A percentile compares a stretch with the other conserved stretches of the same genome.
These are phyloP conservation scores for Dilophus febrilis DNA, from an alignment of 2,888 invertebrate species.

Conservation along the genomic window DNA sequence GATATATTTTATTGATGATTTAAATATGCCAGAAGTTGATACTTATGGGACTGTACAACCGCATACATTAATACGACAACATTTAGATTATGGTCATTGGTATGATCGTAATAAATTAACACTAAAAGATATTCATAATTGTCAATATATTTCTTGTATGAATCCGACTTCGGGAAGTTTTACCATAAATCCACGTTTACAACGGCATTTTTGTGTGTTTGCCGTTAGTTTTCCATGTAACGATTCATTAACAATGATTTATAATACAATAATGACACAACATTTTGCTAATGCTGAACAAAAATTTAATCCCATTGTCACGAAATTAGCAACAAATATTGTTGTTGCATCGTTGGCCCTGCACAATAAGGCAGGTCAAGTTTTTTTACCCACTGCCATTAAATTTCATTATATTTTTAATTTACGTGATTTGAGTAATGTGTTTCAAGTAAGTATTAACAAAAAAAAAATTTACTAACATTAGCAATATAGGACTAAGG, in stretches of 20 bases:
- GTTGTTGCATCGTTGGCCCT: conserved; percentile 68
- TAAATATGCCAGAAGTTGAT: conserved; percentile 93
- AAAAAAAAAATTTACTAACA: conserved; percentile 3
- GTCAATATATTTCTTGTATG: conserved; percentile 95
- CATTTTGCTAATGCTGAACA: conserved; percentile 69
- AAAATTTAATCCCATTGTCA: conserved; percentile 53
- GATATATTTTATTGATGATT: conserved; percentile 90
- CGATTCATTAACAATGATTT: conserved; percentile 77
- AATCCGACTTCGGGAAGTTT: conserved; percentile 96
- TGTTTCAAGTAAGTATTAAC: conserved; percentile 56
- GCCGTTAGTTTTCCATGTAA: conserved; percentile 62
- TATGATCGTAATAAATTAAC: conserved; percentile 73
- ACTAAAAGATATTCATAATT: conserved; percentile 89
- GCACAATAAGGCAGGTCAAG: conserved; percentile 70
- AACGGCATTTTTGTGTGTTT: conserved; percentile 78
- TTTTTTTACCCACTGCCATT: conserved; percentile 86
- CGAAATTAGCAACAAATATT: conserved; percentile 50
- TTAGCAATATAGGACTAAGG: too few species aligned
- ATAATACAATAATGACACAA: conserved; percentile 72
- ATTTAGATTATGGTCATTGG: conserved; percentile 93
- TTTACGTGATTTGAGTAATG: conserved; percentile 82
- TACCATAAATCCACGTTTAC: conserved; percentile 85
- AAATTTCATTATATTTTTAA: conserved; percentile 97
- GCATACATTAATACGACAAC: conserved; percentile 87
- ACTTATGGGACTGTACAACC: conserved; percentile 90